Percentiles rank a stretch among this genome's conserved stretches.
phyloP scores from a whole-genome alignment of 2,888 invertebrate species.

The Sarcophaga rosellei region DNA sequence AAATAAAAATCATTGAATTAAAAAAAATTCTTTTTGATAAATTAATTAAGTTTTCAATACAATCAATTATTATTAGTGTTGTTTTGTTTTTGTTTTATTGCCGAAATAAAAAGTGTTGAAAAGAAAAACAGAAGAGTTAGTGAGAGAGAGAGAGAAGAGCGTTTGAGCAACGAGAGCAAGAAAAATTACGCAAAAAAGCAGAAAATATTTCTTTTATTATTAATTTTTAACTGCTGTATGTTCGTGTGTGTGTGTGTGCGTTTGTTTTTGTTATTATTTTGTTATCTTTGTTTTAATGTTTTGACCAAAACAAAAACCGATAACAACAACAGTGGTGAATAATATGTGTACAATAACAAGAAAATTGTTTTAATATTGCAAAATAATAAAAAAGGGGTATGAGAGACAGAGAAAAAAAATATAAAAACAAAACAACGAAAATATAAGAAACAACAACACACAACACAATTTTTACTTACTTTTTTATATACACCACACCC shows the following conservation, averaged over 20 bases:
- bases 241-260: background rate
- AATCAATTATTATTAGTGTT: too few species aligned
- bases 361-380: slow-evolving; percentile 8
- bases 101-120: too few species aligned
- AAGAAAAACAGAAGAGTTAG: background rate
- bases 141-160: background rate
- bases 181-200: too few species aligned
- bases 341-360: slow-evolving; percentile 2
- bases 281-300: slow-evolving; percentile 32
- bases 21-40: too few species aligned
- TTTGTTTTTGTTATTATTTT: slow-evolving; percentile 38
- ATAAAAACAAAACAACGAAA: slow-evolving; percentile 1
- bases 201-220: too few species aligned
- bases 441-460: background rate
- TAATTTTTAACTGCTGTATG: too few species aligned
- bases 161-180: too few species aligned
- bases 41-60: too few species aligned
- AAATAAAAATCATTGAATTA: too few species aligned
- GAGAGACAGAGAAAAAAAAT: background rate
- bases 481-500: slow-evolving; percentile 50
- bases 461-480: slow-evolving; percentile 8
- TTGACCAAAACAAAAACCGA: slow-evolving; percentile 59
- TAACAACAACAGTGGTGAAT: slow-evolving; percentile 36
- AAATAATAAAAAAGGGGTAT: background rate
- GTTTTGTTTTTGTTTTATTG: too few species aligned